A percentile compares a stretch with the other conserved stretches of the same genome.
These are phyloP conservation scores for Anser brachyrhynchus DNA, from an alignment of 2,113 vertebrate genomes.

Conservation along the genomic window DNA sequence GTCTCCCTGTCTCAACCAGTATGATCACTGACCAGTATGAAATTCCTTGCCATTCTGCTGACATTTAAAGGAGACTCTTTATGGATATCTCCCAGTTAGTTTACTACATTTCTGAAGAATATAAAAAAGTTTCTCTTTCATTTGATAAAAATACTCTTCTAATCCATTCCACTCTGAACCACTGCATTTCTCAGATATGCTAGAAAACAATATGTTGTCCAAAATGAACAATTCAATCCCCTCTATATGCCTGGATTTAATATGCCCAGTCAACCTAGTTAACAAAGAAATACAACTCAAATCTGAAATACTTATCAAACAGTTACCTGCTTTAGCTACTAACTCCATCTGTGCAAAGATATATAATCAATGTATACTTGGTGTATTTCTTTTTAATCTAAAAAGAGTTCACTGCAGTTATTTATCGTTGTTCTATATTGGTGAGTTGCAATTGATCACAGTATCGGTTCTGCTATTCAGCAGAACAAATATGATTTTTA, in stretches of 20 bases:
- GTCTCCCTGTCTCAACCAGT: not conserved
- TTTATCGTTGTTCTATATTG: not conserved
- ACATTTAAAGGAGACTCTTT: not conserved
- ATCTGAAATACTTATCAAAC: not conserved
- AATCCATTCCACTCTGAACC: not conserved
- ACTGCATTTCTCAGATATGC: not conserved
- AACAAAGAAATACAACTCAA: not conserved
- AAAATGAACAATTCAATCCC: not conserved
- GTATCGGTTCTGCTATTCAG: not conserved
- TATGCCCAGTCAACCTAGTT: not conserved
- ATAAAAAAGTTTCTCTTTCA: not conserved
- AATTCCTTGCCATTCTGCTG: constrained; percentile 15
- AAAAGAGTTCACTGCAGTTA: not conserved
- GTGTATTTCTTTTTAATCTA: rapidly evolving
- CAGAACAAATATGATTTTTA: not conserved
- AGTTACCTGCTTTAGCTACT: not conserved
- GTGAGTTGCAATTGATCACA: not conserved
- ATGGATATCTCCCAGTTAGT: not conserved
- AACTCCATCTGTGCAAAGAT: not conserved
- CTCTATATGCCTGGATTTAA: not conserved
- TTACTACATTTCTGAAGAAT: not conserved
- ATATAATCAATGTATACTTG: not conserved
- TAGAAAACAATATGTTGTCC: not conserved
- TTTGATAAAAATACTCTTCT: not conserved
- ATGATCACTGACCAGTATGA: not conserved